These are phyloP conservation scores for Microtus richardsoni DNA, from an alignment of 2,113 vertebrate species.

Conservation along the genomic window DNA sequence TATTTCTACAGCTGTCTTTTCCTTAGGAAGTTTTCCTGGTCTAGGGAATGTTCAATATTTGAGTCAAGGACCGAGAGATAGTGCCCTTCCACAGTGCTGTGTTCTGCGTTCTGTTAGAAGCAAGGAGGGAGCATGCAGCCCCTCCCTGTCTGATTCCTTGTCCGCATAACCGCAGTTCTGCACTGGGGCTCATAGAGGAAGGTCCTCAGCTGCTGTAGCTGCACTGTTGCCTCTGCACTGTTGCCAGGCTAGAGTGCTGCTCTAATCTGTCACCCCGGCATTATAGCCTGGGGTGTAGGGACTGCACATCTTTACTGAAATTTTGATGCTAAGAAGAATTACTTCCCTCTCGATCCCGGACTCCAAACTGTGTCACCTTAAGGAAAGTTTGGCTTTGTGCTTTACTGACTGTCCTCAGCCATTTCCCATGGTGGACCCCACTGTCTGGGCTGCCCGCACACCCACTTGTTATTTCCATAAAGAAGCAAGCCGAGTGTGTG, in stretches of 20 bases:
- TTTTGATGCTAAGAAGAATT: neutral
- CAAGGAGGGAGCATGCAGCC: neutral
- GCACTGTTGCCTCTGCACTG: neutral
- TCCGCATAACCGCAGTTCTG: too few species aligned
- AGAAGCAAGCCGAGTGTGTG: neutral
- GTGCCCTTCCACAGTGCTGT: conserved; percentile 52
- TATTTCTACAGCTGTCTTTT: conserved; percentile 27
- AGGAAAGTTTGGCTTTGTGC: neutral
- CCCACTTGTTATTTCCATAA: neutral
- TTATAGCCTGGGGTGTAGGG: neutral
- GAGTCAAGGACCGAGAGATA: conserved; percentile 72
- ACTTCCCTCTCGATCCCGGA: neutral
- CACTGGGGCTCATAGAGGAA: neutral
- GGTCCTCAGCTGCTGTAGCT: neutral
- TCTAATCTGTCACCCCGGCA: neutral
- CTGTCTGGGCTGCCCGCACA: neutral
- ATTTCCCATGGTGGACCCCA: neutral
- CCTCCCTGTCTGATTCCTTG: neutral
- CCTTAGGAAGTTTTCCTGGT: conserved; percentile 30
- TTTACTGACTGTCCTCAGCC: neutral
- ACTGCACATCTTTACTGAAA: neutral
- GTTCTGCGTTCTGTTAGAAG: conserved; percentile 2
- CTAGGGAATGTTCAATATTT: conserved; percentile 74
- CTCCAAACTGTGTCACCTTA: neutral
- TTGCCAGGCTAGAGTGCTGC: neutral